Conservation (phyloP, 2,888 invertebrate species). For the Myathropa florea region DNA sequence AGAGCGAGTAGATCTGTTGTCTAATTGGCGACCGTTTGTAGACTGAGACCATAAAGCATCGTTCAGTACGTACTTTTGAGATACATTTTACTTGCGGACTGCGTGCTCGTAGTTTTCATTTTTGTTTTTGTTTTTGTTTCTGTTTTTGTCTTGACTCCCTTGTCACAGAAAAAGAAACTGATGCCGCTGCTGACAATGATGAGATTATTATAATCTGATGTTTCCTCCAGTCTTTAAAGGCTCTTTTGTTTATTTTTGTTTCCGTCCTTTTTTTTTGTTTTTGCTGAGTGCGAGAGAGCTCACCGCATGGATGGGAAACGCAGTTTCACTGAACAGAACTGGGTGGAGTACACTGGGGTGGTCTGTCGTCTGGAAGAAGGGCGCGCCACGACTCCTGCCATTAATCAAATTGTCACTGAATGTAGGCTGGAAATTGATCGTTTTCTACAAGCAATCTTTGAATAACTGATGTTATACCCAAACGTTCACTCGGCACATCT, state of each 20-base stretch:
- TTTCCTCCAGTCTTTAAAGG: conserved; percentile 31
- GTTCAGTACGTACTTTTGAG: conserved; percentile 51
- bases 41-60: conserved; percentile 61
- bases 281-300: conserved; percentile 17
- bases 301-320: neutral
- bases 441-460: too few species aligned
- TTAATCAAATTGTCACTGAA: too few species aligned
- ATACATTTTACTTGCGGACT: conserved; percentile 31
- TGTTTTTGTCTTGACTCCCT: conserved; percentile 12
- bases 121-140: neutral
- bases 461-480: too few species aligned
- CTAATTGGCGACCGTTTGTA: conserved; percentile 64
- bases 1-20: conserved; percentile 50
- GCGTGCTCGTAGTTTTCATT: neutral
- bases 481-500: too few species aligned
- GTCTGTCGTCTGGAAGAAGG: neutral
- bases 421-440: too few species aligned
- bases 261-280: conserved; percentile 7
- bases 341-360: neutral
- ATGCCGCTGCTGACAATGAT: conserved; percentile 44
- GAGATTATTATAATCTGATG: conserved; percentile 60
- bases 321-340: neutral
- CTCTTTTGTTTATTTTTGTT: conserved; percentile 8
- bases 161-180: conserved; percentile 25
- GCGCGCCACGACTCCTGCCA: neutral